Conservation (phyloP, 2,888 invertebrate genomes). For the Melanostoma scalare region DNA sequence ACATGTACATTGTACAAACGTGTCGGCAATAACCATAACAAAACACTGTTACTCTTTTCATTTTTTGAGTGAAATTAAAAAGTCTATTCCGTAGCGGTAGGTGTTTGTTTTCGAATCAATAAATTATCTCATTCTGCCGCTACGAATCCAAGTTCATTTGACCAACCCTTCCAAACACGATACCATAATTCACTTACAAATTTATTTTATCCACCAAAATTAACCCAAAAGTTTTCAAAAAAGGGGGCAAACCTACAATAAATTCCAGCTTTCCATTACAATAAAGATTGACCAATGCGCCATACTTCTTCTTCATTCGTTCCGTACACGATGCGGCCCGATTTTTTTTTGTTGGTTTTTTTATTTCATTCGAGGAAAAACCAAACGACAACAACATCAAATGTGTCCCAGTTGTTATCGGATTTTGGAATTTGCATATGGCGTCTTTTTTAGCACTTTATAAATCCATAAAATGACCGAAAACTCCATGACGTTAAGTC, state of each 20-base stretch:
- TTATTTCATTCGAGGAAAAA: slow-evolving; percentile 21
- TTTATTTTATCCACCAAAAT: slow-evolving; percentile 69
- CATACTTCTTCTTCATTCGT: slow-evolving; percentile 53
- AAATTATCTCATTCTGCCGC: too few species aligned
- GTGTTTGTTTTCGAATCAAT: too few species aligned
- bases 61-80: too few species aligned
- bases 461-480: slow-evolving; percentile 74
- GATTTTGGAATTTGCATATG: slow-evolving; percentile 71
- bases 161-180: slow-evolving; percentile 27
- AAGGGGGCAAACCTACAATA: slow-evolving; percentile 38
- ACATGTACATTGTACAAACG: too few species aligned
- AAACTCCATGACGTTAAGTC: slow-evolving; percentile 73
- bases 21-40: too few species aligned
- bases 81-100: too few species aligned
- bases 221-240: slow-evolving; percentile 59
- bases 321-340: slow-evolving; percentile 1
- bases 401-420: slow-evolving; percentile 73
- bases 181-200: slow-evolving; percentile 67
- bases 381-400: slow-evolving; percentile 68
- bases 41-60: too few species aligned
- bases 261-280: slow-evolving; percentile 57
- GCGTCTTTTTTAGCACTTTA: slow-evolving; percentile 73
- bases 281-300: slow-evolving; percentile 63
- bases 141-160: slow-evolving; percentile 4
- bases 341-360: background rate